Evolutionary conservation across 64 coral and sea anemone species (phyloP).

Genomic region (Porites australiensis): DNA sequence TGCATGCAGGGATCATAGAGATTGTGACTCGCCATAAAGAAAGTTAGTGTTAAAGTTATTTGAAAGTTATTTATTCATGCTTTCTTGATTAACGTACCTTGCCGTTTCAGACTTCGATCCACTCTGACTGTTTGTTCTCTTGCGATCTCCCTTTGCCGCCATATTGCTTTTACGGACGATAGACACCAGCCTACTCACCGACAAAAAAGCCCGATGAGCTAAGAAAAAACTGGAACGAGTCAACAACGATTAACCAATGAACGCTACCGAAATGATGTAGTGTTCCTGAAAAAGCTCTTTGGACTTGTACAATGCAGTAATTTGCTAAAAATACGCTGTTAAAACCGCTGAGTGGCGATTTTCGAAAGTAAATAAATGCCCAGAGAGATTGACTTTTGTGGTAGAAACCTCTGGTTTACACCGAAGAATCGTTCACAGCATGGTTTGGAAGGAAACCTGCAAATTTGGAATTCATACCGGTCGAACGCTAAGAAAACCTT

Average conservation of each 20-base stretch:
- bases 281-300: neutral
- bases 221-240: neutral
- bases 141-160: neutral
- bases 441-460: slow-evolving; percentile 64
- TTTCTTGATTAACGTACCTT: neutral
- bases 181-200: neutral
- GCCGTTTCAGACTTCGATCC: neutral
- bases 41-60: too few species aligned
- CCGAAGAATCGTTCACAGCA: neutral
- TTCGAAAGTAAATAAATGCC: neutral
- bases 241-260: neutral
- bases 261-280: neutral
- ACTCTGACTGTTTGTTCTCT: neutral
- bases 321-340: neutral
- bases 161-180: neutral
- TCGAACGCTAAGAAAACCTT: slow-evolving; percentile 51
- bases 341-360: neutral
- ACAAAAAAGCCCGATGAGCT: neutral
- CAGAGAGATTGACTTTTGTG: too few species aligned
- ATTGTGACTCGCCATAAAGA: neutral
- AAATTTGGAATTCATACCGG: slow-evolving; percentile 75
- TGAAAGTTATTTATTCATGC: too few species aligned
- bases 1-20: neutral
- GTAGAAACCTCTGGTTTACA: neutral
- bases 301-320: slow-evolving; percentile 16